phyloP scores from a whole-genome alignment of 2,797 vertebrate species.

The Aulostomus chinensis region DNA sequence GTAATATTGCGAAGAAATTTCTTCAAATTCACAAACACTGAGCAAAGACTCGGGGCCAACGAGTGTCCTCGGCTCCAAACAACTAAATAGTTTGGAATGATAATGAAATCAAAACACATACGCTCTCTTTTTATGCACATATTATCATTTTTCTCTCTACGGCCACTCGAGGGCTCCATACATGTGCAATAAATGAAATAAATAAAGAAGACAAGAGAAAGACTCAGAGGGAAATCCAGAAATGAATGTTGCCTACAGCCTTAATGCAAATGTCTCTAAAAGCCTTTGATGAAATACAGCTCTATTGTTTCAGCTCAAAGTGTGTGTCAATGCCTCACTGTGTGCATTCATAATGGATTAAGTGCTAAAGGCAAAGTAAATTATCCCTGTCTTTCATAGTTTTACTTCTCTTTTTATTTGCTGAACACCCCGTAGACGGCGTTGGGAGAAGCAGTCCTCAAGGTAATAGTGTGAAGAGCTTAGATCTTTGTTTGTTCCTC shows the following conservation, averaged over 20 bases:
- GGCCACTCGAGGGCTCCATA: too few species aligned
- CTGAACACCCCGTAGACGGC: constrained; percentile 35
- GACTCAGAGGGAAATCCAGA: constrained; percentile 28
- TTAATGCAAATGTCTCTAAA: constrained; percentile 54
- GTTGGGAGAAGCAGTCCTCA: constrained; percentile 39
- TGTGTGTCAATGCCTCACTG: constrained; percentile 26
- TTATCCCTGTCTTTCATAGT: constrained; percentile 45
- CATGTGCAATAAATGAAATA: neutral
- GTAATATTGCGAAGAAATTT: too few species aligned
- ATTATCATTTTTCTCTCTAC: too few species aligned
- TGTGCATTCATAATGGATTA: constrained; percentile 63
- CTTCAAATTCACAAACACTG: too few species aligned
- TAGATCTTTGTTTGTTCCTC: constrained; percentile 7
- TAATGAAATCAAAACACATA: too few species aligned
- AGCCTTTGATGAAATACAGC: constrained; percentile 56
- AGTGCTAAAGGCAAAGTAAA: constrained; percentile 57
- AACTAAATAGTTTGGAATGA: too few species aligned
- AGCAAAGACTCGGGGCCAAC: too few species aligned
- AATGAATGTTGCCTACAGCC: constrained; percentile 30
- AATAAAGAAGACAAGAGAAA: constrained; percentile 8
- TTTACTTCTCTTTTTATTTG: constrained; percentile 46
- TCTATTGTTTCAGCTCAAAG: constrained; percentile 56
- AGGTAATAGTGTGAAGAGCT: constrained; percentile 41
- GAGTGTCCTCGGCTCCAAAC: too few species aligned
- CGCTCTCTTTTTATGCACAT: too few species aligned